Conservation (phyloP, 2,113 vertebrate genomes). For the Leptobrachium ailaonicum region DNA sequence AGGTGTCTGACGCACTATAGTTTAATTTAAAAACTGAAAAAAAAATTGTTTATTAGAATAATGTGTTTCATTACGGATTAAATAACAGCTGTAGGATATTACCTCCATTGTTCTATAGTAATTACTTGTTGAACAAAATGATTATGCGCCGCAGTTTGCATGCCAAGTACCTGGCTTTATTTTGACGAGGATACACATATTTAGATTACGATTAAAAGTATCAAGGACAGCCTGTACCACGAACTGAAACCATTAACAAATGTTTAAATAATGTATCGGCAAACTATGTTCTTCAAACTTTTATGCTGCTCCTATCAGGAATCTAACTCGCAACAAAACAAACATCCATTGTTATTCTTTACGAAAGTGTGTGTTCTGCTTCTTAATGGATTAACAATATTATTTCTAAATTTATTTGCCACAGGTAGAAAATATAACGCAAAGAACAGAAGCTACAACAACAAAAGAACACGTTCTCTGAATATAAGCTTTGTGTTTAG, state of each 20-base stretch:
- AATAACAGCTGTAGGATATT: constrained; percentile 1
- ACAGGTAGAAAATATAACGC: too few relatives aligned
- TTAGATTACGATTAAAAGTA: background rate
- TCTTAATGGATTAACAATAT: too few relatives aligned
- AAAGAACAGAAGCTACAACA: too few relatives aligned
- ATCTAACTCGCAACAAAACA: too few relatives aligned
- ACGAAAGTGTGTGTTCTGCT: too few relatives aligned
- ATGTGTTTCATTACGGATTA: background rate
- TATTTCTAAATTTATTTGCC: too few relatives aligned
- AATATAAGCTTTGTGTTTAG: too few relatives aligned
- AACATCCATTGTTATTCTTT: too few relatives aligned
- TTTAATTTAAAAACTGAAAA: constrained; percentile 80
- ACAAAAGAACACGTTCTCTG: too few relatives aligned
- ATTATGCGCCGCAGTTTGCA: background rate
- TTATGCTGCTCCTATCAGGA: too few relatives aligned
- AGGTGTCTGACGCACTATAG: constrained; percentile 82
- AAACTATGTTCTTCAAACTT: background rate
- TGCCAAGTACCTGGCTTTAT: background rate
- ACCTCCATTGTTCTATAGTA: background rate
- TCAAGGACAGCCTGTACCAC: background rate
- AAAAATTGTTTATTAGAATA: constrained; percentile 42
- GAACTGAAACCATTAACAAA: background rate
- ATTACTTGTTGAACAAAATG: background rate
- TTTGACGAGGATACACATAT: background rate
- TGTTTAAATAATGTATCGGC: background rate